A percentile compares a stretch with the other conserved stretches of the same genome.
Evolutionary conservation across 2,797 vertebrate genomes (phyloP).

Genomic region (Myotis vivesi): DNA sequence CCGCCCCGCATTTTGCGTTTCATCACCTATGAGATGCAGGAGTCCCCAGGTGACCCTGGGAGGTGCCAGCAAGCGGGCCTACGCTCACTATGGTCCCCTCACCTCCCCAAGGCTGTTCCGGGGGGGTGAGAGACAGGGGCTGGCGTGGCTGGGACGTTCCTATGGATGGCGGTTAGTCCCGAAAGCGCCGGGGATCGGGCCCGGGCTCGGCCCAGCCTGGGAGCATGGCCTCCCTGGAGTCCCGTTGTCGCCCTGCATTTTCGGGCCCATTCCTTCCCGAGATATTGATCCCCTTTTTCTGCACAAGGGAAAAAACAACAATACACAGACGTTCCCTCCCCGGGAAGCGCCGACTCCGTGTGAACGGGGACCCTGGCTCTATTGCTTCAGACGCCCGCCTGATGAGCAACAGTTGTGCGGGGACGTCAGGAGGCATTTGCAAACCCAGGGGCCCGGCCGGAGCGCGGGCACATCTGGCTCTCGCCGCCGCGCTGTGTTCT

Average conservation of each 20-base stretch:
- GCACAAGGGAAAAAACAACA: conserved; percentile 28
- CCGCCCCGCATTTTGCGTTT: conserved; percentile 19
- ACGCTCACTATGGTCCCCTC: background rate
- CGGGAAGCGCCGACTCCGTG: conserved; percentile 53
- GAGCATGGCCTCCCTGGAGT: conserved; percentile 23
- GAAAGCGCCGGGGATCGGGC: conserved; percentile 50
- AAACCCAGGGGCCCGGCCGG: background rate
- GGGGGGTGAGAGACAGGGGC: background rate
- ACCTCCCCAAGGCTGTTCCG: background rate
- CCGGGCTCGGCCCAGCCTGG: background rate
- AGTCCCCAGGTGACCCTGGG: background rate
- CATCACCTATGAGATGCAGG: conserved; percentile 66
- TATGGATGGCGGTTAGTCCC: conserved; percentile 29
- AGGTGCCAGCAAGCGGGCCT: conserved; percentile 40
- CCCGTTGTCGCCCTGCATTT: conserved; percentile 45
- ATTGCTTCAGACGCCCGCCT: conserved; percentile 50
- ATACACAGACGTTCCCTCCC: background rate
- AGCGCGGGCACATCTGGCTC: conserved; percentile 35
- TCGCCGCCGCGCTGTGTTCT: conserved; percentile 22
- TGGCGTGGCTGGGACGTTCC: background rate
- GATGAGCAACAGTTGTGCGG: conserved; percentile 67
- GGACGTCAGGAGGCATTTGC: conserved; percentile 54
- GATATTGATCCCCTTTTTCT: conserved; percentile 50
- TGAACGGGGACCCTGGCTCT: conserved; percentile 61
- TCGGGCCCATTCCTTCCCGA: conserved; percentile 52